A percentile compares a stretch with the other conserved stretches of the same genome.
Evolutionary conservation across 2,888 invertebrate genomes (phyloP).

Genomic region (Xestia c-nigrum): DNA sequence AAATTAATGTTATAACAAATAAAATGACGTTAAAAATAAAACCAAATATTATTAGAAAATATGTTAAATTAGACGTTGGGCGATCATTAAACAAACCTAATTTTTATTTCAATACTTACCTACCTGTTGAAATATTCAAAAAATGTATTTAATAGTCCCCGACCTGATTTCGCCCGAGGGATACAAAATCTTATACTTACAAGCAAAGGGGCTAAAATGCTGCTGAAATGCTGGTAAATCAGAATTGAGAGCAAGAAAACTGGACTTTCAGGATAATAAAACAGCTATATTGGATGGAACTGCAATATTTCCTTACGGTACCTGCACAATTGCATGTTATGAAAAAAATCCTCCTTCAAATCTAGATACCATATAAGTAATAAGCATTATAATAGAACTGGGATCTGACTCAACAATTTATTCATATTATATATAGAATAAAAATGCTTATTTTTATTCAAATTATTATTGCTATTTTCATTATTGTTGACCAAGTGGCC

Average conservation of each 20-base stretch:
- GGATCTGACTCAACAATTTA: background rate
- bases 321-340: background rate
- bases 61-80: constrained; percentile 75
- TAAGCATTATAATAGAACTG: background rate
- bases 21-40: constrained; percentile 61
- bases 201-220: constrained; percentile 70
- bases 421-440: too few relatives aligned
- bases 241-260: background rate
- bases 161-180: constrained; percentile 74
- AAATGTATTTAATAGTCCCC: constrained; percentile 75
- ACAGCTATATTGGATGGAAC: background rate
- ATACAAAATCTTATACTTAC: constrained; percentile 49
- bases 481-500: too few relatives aligned
- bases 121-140: constrained; percentile 73
- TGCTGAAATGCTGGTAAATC: constrained; percentile 50
- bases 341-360: background rate
- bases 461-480: too few relatives aligned
- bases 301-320: background rate
- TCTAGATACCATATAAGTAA: background rate
- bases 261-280: background rate
- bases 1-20: constrained; percentile 42
- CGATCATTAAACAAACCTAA: constrained; percentile 75
- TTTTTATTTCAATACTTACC: constrained; percentile 69
- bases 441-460: too few relatives aligned
- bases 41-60: constrained; percentile 69